phyloP scores from a whole-genome alignment of 2,797 vertebrate genomes.

The Prunella strophiata region DNA sequence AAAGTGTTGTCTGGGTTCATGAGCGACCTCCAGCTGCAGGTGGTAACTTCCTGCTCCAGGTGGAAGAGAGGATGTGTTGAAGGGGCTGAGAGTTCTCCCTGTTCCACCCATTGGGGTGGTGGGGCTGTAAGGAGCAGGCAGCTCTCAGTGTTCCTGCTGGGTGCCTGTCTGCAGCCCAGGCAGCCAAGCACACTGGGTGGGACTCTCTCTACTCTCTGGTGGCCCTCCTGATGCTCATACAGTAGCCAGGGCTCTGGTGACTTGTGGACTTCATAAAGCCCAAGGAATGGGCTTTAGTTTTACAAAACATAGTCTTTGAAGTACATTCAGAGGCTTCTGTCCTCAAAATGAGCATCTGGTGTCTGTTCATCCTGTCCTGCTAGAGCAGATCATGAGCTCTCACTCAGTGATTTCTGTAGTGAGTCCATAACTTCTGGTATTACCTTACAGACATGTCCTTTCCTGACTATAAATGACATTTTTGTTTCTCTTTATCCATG shows the following conservation, averaged over 20 bases:
- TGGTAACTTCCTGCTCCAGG: neutral
- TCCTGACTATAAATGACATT: neutral
- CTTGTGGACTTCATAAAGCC: neutral
- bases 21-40: neutral
- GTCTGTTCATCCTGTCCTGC: neutral
- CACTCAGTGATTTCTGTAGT: neutral
- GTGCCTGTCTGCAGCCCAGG: neutral
- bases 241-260: neutral
- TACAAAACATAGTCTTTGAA: neutral
- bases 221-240: neutral
- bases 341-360: neutral
- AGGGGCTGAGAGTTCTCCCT: neutral
- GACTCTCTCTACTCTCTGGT: neutral
- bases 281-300: neutral
- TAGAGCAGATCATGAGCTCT: neutral
- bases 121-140: neutral
- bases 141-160: neutral
- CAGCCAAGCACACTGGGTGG: neutral
- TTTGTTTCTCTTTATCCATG: neutral
- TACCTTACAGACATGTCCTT: neutral
- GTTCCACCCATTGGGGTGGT: fast-evolving
- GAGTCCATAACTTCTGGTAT: neutral
- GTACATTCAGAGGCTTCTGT: neutral
- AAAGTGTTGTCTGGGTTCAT: neutral
- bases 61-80: neutral